Evolutionary conservation across 2,113 vertebrate species (phyloP), one percentile per base, ranked within the genome.

Genomic region (Atherinomorus stipes): DNA sequence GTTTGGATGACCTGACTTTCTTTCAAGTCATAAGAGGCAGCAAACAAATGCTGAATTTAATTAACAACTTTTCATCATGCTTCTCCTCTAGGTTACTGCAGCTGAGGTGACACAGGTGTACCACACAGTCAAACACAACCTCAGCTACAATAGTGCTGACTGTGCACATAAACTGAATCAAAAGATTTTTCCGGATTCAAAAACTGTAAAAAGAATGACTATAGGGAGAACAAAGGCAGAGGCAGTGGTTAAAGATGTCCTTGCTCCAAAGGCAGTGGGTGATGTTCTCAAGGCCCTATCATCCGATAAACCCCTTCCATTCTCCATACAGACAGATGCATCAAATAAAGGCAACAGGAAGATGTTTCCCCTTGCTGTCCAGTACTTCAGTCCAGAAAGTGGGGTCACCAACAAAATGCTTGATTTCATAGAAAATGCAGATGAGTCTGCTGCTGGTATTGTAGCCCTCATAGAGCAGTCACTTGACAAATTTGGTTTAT

Each of bases 321-420:
- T 38, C 28, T 58, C 18, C 56, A 58, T 21, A n/a, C 56, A 58
- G n/a, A 38, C 56, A 34, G 38, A 42, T 57, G 53, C 53, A 57
- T 57, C 53, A 25, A 57, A 34, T 57, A 57, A 57, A 19, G 53
- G 53, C 26, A 34, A 67, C 37, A 54, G 52, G 40, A 68, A 68
- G 52, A 57, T 68, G 64, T 67, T 42, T 56, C n/a, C 25, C 53
- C 42, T 58, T 50, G 44, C 42, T 34, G 53, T 58, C 6, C 40
- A 58, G 4, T 69, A 34, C 53, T 58, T 69, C 8, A 58, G 18
- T 44, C 40, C 56, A 59, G 67, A 70, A 59, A 18, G 44, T 50
- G 47, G 57, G 31, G 45, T 52, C 45, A 40, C 22, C 22, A 71
- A 62, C 34, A 71, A 71, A 52, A 61, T 53, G 58, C 18, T 71